Evolutionary conservation across 2,888 invertebrate species (phyloP).

Genomic region (Idaea biselata): DNA sequence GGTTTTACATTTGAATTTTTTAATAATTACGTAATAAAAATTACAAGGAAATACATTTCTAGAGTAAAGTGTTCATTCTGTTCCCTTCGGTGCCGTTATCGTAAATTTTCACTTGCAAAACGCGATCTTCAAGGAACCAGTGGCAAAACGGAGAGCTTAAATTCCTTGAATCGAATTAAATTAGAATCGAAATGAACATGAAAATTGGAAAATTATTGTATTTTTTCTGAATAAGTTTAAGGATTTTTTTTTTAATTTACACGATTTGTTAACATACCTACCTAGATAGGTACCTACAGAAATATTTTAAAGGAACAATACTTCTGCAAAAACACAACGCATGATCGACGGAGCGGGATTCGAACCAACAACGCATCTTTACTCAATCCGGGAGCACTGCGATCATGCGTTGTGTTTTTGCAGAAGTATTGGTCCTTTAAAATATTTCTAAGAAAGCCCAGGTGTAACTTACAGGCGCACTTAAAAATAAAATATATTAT

Average conservation of each 20-base stretch:
- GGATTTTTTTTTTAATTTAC: neutral
- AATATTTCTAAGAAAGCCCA: too few species aligned
- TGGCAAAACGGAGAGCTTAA: neutral
- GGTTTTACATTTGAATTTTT: neutral
- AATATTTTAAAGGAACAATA: too few species aligned
- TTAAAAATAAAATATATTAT: too few species aligned
- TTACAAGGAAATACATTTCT: neutral
- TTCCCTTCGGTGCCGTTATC: neutral
- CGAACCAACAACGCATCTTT: too few species aligned
- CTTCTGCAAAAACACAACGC: too few species aligned
- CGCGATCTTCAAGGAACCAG: neutral
- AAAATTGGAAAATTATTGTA: neutral
- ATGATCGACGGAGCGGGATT: too few species aligned
- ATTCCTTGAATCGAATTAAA: neutral
- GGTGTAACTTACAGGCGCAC: too few species aligned
- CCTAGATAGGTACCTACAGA: too few species aligned
- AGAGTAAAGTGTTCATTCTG: neutral
- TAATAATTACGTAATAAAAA: constrained; percentile 1
- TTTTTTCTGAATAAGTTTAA: neutral
- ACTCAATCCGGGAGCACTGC: too few species aligned
- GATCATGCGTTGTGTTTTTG: too few species aligned
- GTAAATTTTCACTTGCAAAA: neutral
- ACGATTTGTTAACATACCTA: too few species aligned
- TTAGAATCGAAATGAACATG: neutral
- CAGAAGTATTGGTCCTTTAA: too few species aligned